phyloP scores from a whole-genome alignment of 2,113 vertebrate species.

The Rhinichthys klamathensis region DNA sequence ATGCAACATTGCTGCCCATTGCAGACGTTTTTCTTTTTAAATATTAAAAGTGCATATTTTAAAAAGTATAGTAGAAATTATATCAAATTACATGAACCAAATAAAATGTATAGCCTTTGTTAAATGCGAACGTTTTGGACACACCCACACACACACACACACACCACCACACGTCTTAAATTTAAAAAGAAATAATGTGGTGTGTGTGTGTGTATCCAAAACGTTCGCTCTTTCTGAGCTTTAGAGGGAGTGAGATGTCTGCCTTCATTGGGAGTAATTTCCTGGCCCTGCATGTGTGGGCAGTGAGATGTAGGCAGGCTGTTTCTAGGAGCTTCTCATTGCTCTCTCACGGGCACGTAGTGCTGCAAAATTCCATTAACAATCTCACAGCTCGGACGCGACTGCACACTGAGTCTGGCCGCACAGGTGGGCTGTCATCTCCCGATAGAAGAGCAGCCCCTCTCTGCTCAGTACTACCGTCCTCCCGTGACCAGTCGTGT shows the following conservation, averaged over 20 bases:
- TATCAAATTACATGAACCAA: too few relatives aligned
- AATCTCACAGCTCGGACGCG: slow-evolving; percentile 19
- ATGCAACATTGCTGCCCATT: too few relatives aligned
- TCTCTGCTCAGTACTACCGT: not conserved
- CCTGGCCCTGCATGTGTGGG: slow-evolving; percentile 26
- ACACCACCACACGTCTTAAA: too few relatives aligned
- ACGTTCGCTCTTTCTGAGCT: not conserved
- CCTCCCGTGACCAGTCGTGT: not conserved
- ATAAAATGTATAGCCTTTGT: too few relatives aligned
- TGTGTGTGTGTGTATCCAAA: too few relatives aligned
- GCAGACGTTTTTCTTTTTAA: too few relatives aligned
- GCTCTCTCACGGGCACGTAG: slow-evolving; percentile 37
- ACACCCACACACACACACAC: too few relatives aligned
- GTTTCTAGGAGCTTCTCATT: slow-evolving; percentile 35
- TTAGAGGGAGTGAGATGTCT: slow-evolving; percentile 18
- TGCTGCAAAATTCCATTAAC: slow-evolving; percentile 53
- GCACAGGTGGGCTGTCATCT: slow-evolving; percentile 48
- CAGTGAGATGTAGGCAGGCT: slow-evolving; percentile 32
- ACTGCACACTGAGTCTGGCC: slow-evolving; percentile 14
- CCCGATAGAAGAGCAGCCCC: slow-evolving; percentile 32
- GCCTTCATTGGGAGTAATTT: slow-evolving; percentile 33
- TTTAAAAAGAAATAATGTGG: too few relatives aligned
- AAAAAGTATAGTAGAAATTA: too few relatives aligned
- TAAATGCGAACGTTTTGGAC: too few relatives aligned
- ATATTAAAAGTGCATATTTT: too few relatives aligned